phyloP scores from a whole-genome alignment of 2,888 invertebrate genomes.

The Frankliniella fusca region DNA sequence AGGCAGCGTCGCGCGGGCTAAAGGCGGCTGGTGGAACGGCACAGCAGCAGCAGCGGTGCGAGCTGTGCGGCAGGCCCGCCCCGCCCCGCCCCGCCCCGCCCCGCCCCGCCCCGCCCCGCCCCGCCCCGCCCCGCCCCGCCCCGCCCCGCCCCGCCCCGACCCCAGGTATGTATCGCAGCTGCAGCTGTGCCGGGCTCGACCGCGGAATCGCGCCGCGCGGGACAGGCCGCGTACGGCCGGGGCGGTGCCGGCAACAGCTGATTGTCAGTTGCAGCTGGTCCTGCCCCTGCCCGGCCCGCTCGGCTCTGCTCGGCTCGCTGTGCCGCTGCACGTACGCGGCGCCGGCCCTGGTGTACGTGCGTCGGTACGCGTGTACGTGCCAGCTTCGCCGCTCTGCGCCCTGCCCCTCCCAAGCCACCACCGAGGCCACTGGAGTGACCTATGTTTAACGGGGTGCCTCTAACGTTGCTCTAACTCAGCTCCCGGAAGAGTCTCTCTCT shows the following conservation, averaged over 20 bases:
- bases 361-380: no score
- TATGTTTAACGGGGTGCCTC: no score
- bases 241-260: conserved; percentile 17
- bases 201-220: not conserved
- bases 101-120: not conserved
- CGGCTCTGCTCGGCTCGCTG: conserved; percentile 9
- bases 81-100: not conserved
- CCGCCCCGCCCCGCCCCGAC: not conserved
- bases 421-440: no score
- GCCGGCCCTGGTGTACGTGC: not conserved
- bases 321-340: not conserved
- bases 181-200: not conserved
- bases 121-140: not conserved
- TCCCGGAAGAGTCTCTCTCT: no score
- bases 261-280: conserved; percentile 21
- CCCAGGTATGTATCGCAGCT: not conserved
- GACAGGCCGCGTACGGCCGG: not conserved
- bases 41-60: not conserved
- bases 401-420: no score
- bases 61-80: no score
- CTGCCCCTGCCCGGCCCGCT: not conserved
- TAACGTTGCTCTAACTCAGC: no score
- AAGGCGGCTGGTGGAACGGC: not conserved
- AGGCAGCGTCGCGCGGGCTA: not conserved
- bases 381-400: no score